phyloP scores from a whole-genome alignment of 2,113 vertebrate genomes.

The Catagonus wagneri region DNA sequence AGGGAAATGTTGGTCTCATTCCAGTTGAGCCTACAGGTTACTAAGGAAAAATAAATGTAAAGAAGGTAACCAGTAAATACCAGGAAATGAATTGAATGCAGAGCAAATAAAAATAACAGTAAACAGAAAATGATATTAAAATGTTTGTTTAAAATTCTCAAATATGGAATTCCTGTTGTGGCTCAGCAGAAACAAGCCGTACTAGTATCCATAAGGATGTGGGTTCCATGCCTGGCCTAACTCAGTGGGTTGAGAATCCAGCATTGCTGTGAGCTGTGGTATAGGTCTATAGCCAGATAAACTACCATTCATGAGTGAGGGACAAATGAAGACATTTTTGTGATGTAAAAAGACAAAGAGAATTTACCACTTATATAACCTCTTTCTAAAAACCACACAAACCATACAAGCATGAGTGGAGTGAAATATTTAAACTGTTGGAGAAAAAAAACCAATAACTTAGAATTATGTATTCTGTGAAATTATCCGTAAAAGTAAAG shows the following conservation, averaged over 20 bases:
- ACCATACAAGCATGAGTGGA: neutral
- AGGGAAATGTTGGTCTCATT: neutral
- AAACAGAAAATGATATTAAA: conserved; percentile 9
- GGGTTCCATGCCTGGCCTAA: too few species aligned
- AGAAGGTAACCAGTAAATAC: neutral
- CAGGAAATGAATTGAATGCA: conserved; percentile 1
- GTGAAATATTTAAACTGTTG: neutral
- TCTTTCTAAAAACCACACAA: neutral
- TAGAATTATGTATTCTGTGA: neutral
- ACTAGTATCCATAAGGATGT: too few species aligned
- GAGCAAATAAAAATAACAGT: neutral
- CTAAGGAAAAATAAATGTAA: neutral
- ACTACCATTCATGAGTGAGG: neutral
- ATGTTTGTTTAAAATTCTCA: neutral
- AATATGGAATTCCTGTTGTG: neutral
- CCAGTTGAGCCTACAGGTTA: neutral
- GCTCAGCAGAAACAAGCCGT: too few species aligned
- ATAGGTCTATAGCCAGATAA: neutral
- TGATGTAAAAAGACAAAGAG: neutral
- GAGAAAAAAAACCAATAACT: neutral
- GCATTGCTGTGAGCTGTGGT: too few species aligned
- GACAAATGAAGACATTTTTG: neutral
- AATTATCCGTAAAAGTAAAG: neutral
- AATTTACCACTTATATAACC: neutral
- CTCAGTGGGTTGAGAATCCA: too few species aligned